Percentiles rank a stretch among this genome's conserved stretches.
These are phyloP conservation scores for Eilema caniola DNA, from an alignment of 2,888 invertebrate genomes.

Conservation along the genomic window DNA sequence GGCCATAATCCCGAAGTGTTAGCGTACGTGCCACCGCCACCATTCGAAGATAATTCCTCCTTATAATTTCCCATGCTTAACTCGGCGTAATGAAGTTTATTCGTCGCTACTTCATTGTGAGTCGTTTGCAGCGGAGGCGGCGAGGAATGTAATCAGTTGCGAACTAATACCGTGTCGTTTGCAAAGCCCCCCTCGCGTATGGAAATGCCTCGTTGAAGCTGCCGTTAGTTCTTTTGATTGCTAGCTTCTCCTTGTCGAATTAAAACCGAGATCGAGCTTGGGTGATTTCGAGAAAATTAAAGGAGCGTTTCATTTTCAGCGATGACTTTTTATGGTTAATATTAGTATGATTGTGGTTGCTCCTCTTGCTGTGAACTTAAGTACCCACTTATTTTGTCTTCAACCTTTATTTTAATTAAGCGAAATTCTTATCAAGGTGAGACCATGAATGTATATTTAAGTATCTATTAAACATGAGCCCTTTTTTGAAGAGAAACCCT, in stretches of 20 bases:
- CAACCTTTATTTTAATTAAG: constrained; percentile 75
- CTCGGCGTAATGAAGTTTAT: constrained; percentile 85
- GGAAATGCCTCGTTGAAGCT: constrained; percentile 82
- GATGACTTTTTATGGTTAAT: constrained; percentile 76
- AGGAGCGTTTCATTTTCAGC: constrained; percentile 80
- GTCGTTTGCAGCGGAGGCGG: constrained; percentile 78
- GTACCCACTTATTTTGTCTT: constrained; percentile 69
- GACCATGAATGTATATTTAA: constrained; percentile 40
- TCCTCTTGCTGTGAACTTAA: constrained; percentile 62
- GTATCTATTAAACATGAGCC: constrained; percentile 37
- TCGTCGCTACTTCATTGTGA: constrained; percentile 84
- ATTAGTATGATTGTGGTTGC: constrained; percentile 79
- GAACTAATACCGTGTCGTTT: constrained; percentile 84
- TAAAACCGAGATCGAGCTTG: constrained; percentile 80
- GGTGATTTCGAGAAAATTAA: constrained; percentile 82
- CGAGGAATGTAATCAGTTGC: constrained; percentile 85
- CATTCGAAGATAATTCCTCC: constrained; percentile 83
- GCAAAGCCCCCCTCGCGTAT: constrained; percentile 81
- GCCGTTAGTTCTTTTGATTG: constrained; percentile 86
- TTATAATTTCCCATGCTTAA: constrained; percentile 86
- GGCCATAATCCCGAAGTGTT: constrained; percentile 76
- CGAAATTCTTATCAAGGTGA: constrained; percentile 61
- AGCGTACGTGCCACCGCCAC: constrained; percentile 75
- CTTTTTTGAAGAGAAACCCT: constrained; percentile 40
- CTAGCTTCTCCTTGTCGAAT: constrained; percentile 82